Evolutionary conservation across 2,888 invertebrate genomes (phyloP), one percentile per base, ranked within the genome.

Genomic region (Sphaerophoria taeniata): DNA sequence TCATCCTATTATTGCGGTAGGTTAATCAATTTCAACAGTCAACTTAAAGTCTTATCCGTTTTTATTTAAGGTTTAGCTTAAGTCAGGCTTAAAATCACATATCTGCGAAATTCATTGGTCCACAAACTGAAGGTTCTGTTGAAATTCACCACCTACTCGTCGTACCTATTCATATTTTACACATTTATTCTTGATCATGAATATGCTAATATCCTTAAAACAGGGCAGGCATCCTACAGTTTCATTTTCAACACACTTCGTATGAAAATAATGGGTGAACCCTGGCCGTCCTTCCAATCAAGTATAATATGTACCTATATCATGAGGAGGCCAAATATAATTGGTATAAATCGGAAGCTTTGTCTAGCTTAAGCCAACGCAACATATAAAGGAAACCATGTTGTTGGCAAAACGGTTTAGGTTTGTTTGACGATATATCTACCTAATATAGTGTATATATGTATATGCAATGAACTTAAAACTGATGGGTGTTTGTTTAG

Each of bases 21-120:
- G 65, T 60, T 72, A 72, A 72, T 78, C 58, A 72, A 67, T 78
- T 78, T 72, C 49, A 49, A 47, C 9, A 63, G 61, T 39, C 61
- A 61, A 36, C n/a, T 4, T 33, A 51, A 61, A 39, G 56, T 43
- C 9, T 6, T 43, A 43, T 43, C 7, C 6, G 24, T 24, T 43
- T 43, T 43, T 43, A 9, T 43, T 43, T 11, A 9, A 43, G 43
- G 43, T 39, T 39, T 7, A 12, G 43, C 12, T 12, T 43, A 0
- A 43, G 11, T 43, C 9, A 3, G 43, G 43, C 43, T 43, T 5
- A 43, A 43, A 43, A 43, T 11, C 9, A 43, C 12, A 9, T 43
- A 43, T 43, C 43, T 43, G 4, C 43, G 24, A 43, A 43, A 43
- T 7, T 43, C 43, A 43, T 43, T 43, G 43, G 43, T 9, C 49